Evolutionary conservation across 2,113 vertebrate species (phyloP).

Genomic region (Hemicordylus capensis): DNA sequence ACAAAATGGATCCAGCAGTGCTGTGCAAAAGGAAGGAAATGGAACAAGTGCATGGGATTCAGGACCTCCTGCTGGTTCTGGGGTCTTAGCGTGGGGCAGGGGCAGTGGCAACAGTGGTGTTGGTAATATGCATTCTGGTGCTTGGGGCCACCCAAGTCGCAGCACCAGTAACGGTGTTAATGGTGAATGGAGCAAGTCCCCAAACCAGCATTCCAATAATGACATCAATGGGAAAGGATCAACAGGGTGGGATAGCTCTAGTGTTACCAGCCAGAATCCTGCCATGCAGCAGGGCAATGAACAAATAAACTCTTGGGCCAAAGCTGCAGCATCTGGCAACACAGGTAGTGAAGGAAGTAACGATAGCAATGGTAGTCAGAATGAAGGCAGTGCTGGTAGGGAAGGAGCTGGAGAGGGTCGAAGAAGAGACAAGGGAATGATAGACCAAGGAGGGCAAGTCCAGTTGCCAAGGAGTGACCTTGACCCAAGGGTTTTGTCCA

Average conservation of each 20-base stretch:
- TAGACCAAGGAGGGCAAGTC: constrained; percentile 81
- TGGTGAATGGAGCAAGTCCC: constrained; percentile 83
- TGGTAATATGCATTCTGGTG: constrained; percentile 81
- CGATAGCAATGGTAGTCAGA: constrained; percentile 78
- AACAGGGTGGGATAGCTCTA: constrained; percentile 84
- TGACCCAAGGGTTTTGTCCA: constrained; percentile 95
- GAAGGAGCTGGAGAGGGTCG: constrained; percentile 82
- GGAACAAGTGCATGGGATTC: constrained; percentile 87
- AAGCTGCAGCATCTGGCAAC: constrained; percentile 81
- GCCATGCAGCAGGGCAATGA: constrained; percentile 76
- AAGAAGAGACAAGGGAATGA: constrained; percentile 75
- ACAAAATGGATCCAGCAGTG: constrained; percentile 81
- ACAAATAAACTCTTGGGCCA: constrained; percentile 86
- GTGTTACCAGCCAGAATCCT: constrained; percentile 71
- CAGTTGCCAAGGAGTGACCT: constrained; percentile 90
- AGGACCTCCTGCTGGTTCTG: constrained; percentile 81
- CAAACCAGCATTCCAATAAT: constrained; percentile 83
- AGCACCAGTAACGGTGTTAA: constrained; percentile 75
- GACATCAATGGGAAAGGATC: constrained; percentile 81
- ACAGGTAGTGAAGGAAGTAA: constrained; percentile 90
- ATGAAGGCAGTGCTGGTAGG: constrained; percentile 79
- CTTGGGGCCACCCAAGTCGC: constrained; percentile 86
- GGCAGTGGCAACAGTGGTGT: constrained; percentile 73
- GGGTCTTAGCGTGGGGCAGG: constrained; percentile 86
- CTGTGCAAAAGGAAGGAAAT: constrained; percentile 79